Conservation (phyloP, 2,113 vertebrate genomes). For the Hypocryptadius cinnamomeus region DNA sequence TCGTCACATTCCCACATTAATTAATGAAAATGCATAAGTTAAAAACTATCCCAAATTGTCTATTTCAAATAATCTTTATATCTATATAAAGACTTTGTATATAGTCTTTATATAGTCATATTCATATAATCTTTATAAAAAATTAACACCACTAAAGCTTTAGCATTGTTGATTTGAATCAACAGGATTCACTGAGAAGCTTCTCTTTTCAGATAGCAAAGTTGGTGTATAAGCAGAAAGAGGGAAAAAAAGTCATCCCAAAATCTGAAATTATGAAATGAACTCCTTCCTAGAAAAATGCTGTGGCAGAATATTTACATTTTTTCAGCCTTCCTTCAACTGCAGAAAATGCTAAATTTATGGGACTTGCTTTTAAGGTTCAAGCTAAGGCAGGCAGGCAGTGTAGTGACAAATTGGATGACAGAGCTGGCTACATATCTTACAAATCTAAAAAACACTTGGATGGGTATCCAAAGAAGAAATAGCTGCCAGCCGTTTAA, state of each 20-base stretch:
- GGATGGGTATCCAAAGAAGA: background rate
- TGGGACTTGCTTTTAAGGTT: background rate
- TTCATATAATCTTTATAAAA: background rate
- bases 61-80: background rate
- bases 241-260: accelerated
- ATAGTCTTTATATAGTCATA: too few species aligned
- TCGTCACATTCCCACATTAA: background rate
- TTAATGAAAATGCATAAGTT: background rate
- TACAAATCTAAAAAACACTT: background rate
- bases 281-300: background rate
- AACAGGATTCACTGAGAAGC: background rate
- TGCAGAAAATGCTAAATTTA: background rate
- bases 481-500: background rate
- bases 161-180: background rate
- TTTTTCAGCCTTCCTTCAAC: background rate
- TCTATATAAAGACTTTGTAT: too few species aligned
- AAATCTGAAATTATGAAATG: background rate
- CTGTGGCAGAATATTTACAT: background rate
- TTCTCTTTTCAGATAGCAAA: background rate
- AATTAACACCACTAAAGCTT: background rate
- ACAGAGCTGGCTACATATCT: background rate
- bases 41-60: background rate
- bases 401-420: background rate
- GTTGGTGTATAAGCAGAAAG: background rate
- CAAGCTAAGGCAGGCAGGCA: background rate